A percentile compares a stretch with the other conserved stretches of the same genome.
Conservation (phyloP, 2,888 invertebrate species). For the Dynastes hyllus region DNA sequence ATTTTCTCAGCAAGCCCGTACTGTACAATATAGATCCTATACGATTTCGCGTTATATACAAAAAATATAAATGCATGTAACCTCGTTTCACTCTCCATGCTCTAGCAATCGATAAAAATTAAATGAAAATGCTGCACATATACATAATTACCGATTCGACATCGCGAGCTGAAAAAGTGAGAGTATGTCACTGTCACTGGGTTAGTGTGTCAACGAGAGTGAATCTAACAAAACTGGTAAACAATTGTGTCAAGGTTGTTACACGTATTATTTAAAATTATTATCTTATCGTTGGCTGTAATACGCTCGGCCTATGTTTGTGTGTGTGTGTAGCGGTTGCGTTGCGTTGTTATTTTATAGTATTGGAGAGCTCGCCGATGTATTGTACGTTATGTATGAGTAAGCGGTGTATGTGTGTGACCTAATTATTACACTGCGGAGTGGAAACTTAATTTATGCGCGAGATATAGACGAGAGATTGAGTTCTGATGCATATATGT, state of each 20-base stretch:
- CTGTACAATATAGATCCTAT: too few relatives aligned
- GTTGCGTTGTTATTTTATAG: slow-evolving; percentile 12
- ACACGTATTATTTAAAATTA: slow-evolving; percentile 51
- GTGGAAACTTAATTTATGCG: slow-evolving; percentile 37
- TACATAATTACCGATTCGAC: slow-evolving; percentile 23
- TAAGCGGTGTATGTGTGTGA: slow-evolving; percentile 40
- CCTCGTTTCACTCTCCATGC: slow-evolving; percentile 1
- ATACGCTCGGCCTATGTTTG: neutral
- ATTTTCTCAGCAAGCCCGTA: too few relatives aligned
- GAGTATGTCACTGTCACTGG: slow-evolving; percentile 59
- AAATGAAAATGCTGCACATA: slow-evolving; percentile 10
- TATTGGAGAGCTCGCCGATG: too few relatives aligned
- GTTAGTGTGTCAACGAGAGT: slow-evolving; percentile 64
- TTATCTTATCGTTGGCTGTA: slow-evolving; percentile 46
- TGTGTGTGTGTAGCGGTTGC: slow-evolving; percentile 11
- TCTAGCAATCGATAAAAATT: slow-evolving; percentile 20
- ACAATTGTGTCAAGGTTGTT: slow-evolving; percentile 59
- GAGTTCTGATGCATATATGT: too few relatives aligned
- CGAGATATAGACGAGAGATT: neutral
- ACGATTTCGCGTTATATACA: too few relatives aligned
- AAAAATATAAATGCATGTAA: slow-evolving; percentile 25
- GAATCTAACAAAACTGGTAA: slow-evolving; percentile 63
- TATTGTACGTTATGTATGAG: neutral
- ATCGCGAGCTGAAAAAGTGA: slow-evolving; percentile 43
- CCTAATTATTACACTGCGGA: slow-evolving; percentile 46